Evolutionary conservation across 2,888 invertebrate species (phyloP), one percentile per base, ranked within the genome.

Genomic region (Tethea ocularis): DNA sequence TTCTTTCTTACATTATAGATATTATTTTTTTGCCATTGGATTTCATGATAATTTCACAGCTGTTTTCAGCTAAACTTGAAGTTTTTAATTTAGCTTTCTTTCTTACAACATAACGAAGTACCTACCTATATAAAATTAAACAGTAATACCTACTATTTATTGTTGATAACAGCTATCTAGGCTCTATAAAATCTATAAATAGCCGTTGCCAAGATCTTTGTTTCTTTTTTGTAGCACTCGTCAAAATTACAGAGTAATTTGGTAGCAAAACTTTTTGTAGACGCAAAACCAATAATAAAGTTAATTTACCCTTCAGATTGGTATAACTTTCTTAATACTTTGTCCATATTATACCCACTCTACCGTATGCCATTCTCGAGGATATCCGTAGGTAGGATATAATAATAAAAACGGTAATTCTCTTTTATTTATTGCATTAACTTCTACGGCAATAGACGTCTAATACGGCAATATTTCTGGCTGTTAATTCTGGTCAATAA

Each of bases 241-340:
- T 86, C 85, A 84, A 86, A 87, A 86, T 82, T 74, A 77, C 80
- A n/a, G n/a, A n/a, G n/a, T n/a, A n/a, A n/a, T n/a, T n/a, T n/a
- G n/a, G n/a, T n/a, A n/a, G n/a, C 70, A 72, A 80, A 88, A 91
- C 80, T 88, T 89, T 83, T 78, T 82, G 83, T 81, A 80, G 82
- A 84, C 82, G 86, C 82, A 87, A 90, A 90, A 91, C 89, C 82
- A 82, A 82, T 78, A 81, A 72, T 68, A 72, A 87, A 89, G 77
- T 88, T 80, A 79, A 80, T 84, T 71, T 69, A 71, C 82, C 83
- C 86, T 82, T 85, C 86, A 84, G 83, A 89, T 88, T 86, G 84
- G 83, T 81, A 84, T 80, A 92, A 92, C 88, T 92, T 92, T 91
- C 85, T 80, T 91, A 91, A 91, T 92, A 92, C 89, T 82, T 83